A percentile compares a stretch with the other conserved stretches of the same genome.
These are phyloP conservation scores for Clamator glandarius DNA, from an alignment of 2,797 vertebrate genomes.

Conservation along the genomic window DNA sequence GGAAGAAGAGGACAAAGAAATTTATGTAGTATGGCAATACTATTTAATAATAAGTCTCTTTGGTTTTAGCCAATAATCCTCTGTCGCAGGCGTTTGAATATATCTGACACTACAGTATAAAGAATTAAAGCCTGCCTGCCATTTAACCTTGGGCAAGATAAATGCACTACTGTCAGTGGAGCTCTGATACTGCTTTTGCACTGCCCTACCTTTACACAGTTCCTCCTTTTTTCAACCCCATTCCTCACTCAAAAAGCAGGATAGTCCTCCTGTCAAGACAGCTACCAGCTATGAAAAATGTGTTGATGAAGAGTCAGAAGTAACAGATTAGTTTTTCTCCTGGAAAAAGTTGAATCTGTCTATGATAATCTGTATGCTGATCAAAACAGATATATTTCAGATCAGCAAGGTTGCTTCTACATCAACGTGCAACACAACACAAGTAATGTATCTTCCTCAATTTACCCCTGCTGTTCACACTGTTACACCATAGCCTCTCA, in stretches of 20 bases:
- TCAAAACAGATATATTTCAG: neutral
- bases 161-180: neutral
- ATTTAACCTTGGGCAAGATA: constrained; percentile 1
- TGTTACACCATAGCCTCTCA: neutral
- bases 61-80: neutral
- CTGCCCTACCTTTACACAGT: neutral
- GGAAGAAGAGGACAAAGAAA: neutral
- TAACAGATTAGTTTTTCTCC: neutral
- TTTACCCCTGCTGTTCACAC: neutral
- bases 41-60: too few species aligned
- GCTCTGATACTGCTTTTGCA: neutral
- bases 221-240: neutral
- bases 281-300: neutral
- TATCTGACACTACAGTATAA: neutral
- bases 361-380: neutral
- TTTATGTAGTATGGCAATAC: neutral
- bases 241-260: neutral
- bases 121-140: constrained; percentile 1
- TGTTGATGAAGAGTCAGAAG: neutral
- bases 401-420: neutral
- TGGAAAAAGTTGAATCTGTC: neutral
- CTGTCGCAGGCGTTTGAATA: neutral
- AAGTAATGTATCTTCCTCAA: neutral
- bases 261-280: neutral
- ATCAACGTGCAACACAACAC: neutral